Evolutionary conservation across 2,888 invertebrate genomes (phyloP).

Genomic region (Cremastinae sp.): DNA sequence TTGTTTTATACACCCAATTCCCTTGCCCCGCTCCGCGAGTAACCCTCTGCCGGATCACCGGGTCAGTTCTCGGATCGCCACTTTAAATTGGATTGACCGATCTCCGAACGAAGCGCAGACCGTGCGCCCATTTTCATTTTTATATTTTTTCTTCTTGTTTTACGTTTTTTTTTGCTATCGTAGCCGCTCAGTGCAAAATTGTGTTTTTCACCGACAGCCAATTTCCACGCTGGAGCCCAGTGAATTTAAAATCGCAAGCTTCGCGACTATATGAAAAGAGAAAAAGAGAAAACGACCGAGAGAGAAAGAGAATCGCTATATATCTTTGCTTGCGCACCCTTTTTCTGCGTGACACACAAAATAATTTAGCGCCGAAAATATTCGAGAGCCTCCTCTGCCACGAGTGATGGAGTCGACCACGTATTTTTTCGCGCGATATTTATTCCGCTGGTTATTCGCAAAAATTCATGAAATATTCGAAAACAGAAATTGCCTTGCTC

Average conservation of each 20-base stretch:
- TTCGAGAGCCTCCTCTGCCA: conserved; percentile 61
- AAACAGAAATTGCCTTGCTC: conserved; percentile 33
- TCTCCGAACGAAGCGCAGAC: conserved; percentile 53
- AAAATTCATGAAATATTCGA: conserved; percentile 46
- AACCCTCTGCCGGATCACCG: conserved; percentile 28
- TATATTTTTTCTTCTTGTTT: no score
- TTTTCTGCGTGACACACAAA: conserved; percentile 66
- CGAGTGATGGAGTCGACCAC: conserved; percentile 67
- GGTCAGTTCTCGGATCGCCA: conserved; percentile 65
- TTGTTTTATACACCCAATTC: conserved; percentile 12
- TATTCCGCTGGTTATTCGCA: conserved; percentile 64
- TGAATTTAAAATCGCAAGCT: conserved; percentile 75
- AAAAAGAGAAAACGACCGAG: conserved; percentile 6
- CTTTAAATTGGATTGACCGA: conserved; percentile 74
- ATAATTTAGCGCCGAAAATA: conserved; percentile 76
- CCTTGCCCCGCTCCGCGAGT: neutral
- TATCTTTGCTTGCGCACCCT: conserved; percentile 48
- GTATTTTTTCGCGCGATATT: conserved; percentile 73
- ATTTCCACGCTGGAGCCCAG: conserved; percentile 72
- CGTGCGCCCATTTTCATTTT: neutral
- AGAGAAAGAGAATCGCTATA: neutral
- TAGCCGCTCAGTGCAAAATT: conserved; percentile 70
- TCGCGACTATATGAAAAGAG: conserved; percentile 19
- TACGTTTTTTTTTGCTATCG: conserved; percentile 30
- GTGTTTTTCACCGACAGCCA: conserved; percentile 75